Conservation (phyloP, 2,888 invertebrate genomes). For the Habroteleia sp. region DNA sequence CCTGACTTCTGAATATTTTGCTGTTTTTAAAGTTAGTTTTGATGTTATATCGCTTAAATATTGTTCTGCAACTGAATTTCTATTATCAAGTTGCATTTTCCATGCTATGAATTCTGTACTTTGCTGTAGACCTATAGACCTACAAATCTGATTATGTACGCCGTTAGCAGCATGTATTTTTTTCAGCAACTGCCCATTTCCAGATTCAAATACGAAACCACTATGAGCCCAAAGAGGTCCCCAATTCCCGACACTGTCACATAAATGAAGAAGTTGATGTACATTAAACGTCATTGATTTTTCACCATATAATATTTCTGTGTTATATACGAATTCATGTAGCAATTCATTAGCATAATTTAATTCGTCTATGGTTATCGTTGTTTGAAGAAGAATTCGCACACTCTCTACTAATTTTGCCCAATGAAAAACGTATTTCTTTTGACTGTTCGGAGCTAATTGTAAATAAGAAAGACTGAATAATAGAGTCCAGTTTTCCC, state of each 20-base stretch:
- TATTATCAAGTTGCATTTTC: slow-evolving; percentile 1
- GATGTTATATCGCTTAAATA: background rate
- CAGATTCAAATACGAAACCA: slow-evolving; percentile 12
- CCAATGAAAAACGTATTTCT: slow-evolving; percentile 15
- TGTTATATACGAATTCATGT: slow-evolving; percentile 7
- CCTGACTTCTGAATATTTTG: slow-evolving; percentile 1
- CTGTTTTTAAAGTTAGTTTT: slow-evolving; percentile 7
- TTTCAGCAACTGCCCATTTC: slow-evolving; percentile 3
- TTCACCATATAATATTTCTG: slow-evolving; percentile 6
- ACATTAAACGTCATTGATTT: slow-evolving; percentile 16
- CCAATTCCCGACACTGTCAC: slow-evolving; percentile 13
- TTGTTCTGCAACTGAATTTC: slow-evolving; percentile 4
- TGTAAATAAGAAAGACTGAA: slow-evolving; percentile 7
- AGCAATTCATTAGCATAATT: slow-evolving; percentile 4
- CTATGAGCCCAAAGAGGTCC: slow-evolving; percentile 21
- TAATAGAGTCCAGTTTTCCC: slow-evolving; percentile 23
- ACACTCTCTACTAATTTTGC: background rate
- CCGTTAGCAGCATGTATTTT: slow-evolving; percentile 15
- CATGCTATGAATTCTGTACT: slow-evolving; percentile 6
- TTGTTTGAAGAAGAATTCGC: slow-evolving; percentile 1
- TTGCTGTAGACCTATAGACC: slow-evolving; percentile 6
- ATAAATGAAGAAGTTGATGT: slow-evolving; percentile 6
- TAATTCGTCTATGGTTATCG: slow-evolving; percentile 2
- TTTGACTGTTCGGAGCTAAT: background rate
- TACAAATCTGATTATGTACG: slow-evolving; percentile 14